Evolutionary conservation across 2,797 vertebrate genomes (phyloP).

Genomic region (Clarias pachynema): DNA sequence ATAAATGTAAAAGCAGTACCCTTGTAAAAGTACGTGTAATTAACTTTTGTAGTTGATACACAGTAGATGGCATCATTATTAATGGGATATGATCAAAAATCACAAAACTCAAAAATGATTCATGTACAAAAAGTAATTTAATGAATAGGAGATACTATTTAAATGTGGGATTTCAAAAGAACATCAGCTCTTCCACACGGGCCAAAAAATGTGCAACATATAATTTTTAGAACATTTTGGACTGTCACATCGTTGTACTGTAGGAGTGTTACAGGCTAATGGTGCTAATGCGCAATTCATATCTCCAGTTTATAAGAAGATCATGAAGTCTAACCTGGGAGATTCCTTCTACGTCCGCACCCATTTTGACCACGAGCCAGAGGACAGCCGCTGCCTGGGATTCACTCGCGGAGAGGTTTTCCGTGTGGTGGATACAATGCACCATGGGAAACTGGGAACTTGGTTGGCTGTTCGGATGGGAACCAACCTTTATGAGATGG

Average conservation of each 20-base stretch:
- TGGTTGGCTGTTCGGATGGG: constrained; percentile 92
- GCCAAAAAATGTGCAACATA: background rate
- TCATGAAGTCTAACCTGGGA: constrained; percentile 83
- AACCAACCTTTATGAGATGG: constrained; percentile 86
- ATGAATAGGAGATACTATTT: background rate
- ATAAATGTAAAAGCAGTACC: too few relatives aligned
- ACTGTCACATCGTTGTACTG: background rate
- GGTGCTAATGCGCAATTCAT: background rate
- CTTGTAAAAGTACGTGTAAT: too few relatives aligned
- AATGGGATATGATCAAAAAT: background rate
- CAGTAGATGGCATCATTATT: background rate
- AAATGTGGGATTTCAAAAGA: background rate
- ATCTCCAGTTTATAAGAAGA: constrained; percentile 88
- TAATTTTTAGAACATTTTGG: too few relatives aligned
- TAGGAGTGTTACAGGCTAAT: background rate
- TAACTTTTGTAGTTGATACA: background rate
- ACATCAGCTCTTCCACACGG: background rate
- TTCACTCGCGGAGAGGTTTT: constrained; percentile 93
- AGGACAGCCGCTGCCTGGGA: constrained; percentile 75
- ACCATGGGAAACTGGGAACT: constrained; percentile 81
- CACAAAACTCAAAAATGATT: background rate
- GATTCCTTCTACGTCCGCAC: constrained; percentile 96
- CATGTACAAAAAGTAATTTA: background rate
- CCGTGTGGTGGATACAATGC: constrained; percentile 92
- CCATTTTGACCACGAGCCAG: constrained; percentile 91